phyloP scores from a whole-genome alignment of 2,797 vertebrate genomes.

The Falco naumanni region DNA sequence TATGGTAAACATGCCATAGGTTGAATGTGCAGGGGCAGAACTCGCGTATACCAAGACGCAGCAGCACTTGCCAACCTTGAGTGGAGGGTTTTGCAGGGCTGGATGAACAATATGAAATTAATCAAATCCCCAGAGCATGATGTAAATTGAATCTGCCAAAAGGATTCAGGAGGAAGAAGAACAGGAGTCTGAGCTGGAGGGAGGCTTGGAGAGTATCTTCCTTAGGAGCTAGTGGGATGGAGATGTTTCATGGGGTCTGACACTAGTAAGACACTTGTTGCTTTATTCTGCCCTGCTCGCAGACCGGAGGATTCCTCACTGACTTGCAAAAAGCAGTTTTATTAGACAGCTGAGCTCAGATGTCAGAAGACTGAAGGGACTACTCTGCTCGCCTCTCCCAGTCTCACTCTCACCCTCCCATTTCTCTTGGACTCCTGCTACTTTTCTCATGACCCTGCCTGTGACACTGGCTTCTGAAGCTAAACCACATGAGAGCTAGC shows the following conservation, averaged over 20 bases:
- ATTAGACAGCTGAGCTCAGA: not conserved
- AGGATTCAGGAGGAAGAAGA: conserved; percentile 12
- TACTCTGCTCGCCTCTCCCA: not conserved
- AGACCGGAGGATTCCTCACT: not conserved
- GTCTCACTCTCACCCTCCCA: not conserved
- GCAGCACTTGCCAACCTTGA: not conserved
- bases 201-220: not conserved
- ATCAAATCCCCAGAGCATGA: not conserved
- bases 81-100: not conserved
- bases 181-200: not conserved
- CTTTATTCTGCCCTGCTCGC: not conserved
- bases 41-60: not conserved
- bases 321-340: not conserved
- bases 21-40: not conserved
- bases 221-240: not conserved
- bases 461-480: not conserved
- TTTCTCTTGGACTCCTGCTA: fast-evolving
- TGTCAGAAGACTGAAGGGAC: not conserved
- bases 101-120: not conserved
- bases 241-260: not conserved
- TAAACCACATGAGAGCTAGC: not conserved
- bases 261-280: not conserved
- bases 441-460: not conserved
- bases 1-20: not conserved
- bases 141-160: not conserved